These are phyloP conservation scores for Philaenus spumarius DNA, from an alignment of 1,140 invertebrate species.

Conservation along the genomic window DNA sequence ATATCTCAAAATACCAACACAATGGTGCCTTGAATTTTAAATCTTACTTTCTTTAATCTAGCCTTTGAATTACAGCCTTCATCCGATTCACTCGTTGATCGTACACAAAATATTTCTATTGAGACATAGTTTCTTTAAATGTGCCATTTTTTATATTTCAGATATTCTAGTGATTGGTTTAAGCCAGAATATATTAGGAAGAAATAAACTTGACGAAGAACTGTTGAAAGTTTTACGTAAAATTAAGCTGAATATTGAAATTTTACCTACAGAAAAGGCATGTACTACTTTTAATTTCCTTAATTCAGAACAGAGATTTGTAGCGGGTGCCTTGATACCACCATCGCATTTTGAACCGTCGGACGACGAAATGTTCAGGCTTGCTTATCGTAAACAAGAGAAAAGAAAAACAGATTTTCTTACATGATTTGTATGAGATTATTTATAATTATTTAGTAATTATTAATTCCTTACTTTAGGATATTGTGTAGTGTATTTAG, in stretches of 20 bases:
- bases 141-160: too few species aligned
- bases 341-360: conserved; percentile 40
- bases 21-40: too few species aligned
- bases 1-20: too few species aligned
- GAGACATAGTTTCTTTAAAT: too few species aligned
- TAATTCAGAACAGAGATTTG: conserved; percentile 63
- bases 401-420: background rate
- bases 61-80: too few species aligned
- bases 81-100: too few species aligned
- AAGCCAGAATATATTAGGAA: conserved; percentile 47
- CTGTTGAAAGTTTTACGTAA: conserved; percentile 48
- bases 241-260: conserved; percentile 57
- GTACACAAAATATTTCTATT: too few species aligned
- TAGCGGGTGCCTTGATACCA: conserved; percentile 71
- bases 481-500: too few species aligned
- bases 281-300: conserved; percentile 79
- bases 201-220: conserved; percentile 36
- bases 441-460: background rate
- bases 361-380: conserved; percentile 18
- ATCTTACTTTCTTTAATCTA: too few species aligned
- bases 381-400: background rate
- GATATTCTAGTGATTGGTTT: conserved; percentile 76
- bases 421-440: background rate
- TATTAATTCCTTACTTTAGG: too few species aligned
- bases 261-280: conserved; percentile 67